These are phyloP conservation scores for Dipodomys spectabilis DNA, from an alignment of 2,113 vertebrate genomes.

Conservation along the genomic window DNA sequence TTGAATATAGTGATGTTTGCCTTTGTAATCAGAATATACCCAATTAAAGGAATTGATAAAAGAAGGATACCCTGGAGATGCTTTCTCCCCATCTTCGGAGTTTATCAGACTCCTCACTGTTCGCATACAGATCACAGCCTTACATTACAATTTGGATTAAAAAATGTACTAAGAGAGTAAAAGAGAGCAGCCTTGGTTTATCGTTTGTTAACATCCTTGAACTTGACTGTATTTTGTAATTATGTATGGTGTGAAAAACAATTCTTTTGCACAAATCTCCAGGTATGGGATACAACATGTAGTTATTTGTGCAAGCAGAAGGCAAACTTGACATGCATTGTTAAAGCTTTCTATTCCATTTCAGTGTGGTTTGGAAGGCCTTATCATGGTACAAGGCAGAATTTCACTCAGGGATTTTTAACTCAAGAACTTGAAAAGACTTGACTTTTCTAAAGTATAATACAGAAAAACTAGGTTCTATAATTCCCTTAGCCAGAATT, in stretches of 20 bases:
- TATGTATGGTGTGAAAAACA: neutral
- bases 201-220: neutral
- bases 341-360: neutral
- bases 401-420: neutral
- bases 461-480: neutral
- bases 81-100: neutral
- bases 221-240: constrained; percentile 9
- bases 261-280: neutral
- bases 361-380: too few species aligned
- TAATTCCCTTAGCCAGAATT: neutral
- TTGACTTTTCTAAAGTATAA: neutral
- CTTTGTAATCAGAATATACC: neutral
- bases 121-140: too few species aligned
- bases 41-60: neutral
- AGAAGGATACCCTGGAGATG: neutral
- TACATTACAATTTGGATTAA: neutral
- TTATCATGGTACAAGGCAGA: neutral
- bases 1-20: neutral
- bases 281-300: too few species aligned
- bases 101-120: too few species aligned
- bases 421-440: neutral
- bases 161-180: neutral
- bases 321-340: too few species aligned
- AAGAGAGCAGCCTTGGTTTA: neutral
- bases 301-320: too few species aligned